Percentiles rank a stretch among this genome's conserved stretches.
Evolutionary conservation across 2,888 invertebrate genomes (phyloP).

Genomic region (Platycheirus albimanus): DNA sequence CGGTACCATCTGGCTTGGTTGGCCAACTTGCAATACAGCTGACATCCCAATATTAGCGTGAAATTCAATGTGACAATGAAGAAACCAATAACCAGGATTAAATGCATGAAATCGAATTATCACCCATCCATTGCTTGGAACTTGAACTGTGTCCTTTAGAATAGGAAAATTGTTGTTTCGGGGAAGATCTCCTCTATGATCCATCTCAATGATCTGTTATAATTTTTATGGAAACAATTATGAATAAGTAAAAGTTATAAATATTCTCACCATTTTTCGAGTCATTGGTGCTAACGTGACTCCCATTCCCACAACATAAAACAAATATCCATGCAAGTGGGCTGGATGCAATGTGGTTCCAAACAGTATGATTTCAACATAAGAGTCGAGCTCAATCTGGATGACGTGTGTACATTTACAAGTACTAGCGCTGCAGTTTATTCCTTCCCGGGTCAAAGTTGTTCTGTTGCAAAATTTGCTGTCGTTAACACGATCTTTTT

Average conservation of each 20-base stretch:
- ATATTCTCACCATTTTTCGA: no score
- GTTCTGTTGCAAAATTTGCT: no score
- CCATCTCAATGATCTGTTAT: no score
- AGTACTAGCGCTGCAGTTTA: conserved; percentile 77
- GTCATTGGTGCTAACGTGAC: conserved; percentile 33
- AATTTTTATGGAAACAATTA: no score
- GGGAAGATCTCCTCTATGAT: no score
- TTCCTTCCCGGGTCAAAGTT: conserved; percentile 77
- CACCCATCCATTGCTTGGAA: conserved; percentile 78
- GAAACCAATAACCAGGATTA: conserved; percentile 81
- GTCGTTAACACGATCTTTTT: no score
- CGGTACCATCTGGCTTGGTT: conserved; percentile 75
- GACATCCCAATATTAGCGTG: conserved; percentile 78
- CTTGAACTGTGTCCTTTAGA: conserved; percentile 77
- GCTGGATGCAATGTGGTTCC: conserved; percentile 79
- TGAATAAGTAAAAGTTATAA: no score
- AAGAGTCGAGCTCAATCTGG: no score
- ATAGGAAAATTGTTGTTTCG: no score
- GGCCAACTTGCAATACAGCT: conserved; percentile 79
- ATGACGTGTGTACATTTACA: conserved; percentile 76
- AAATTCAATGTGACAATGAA: conserved; percentile 79
- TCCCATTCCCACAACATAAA: conserved; percentile 81
- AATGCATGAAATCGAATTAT: conserved; percentile 79
- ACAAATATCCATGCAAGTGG: conserved; percentile 80
- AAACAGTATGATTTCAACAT: conserved; percentile 46